These are phyloP conservation scores for Mythimna albipuncta DNA, from an alignment of 2,888 invertebrate genomes.

Conservation along the genomic window DNA sequence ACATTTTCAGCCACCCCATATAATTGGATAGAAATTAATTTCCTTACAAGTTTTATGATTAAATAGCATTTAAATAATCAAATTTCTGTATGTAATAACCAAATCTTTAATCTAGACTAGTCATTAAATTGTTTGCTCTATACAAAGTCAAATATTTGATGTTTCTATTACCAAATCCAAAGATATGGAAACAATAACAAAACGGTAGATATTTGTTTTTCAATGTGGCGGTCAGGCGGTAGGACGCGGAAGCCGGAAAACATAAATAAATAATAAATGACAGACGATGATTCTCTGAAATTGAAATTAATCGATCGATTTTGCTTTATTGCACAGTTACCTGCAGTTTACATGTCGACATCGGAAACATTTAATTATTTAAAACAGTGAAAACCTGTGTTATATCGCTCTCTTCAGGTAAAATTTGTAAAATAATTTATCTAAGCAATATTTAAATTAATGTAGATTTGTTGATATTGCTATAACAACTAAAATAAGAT, in stretches of 20 bases:
- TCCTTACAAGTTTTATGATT: neutral
- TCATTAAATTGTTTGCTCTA: neutral
- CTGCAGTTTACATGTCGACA: conserved; percentile 7
- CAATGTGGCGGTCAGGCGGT: neutral
- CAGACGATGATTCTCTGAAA: conserved; percentile 8
- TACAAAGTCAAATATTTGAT: neutral
- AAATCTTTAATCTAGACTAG: neutral
- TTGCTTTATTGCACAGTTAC: conserved; percentile 5
- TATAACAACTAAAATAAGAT: neutral
- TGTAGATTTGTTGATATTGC: neutral
- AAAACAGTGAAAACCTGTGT: neutral
- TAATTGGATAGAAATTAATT: neutral
- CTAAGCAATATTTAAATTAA: neutral
- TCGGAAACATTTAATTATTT: neutral
- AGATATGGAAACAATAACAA: conserved; percentile 6
- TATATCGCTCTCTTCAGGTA: conserved; percentile 15
- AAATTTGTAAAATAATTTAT: neutral
- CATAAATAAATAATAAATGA: conserved; percentile 32
- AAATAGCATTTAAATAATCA: neutral
- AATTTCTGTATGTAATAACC: rapidly evolving
- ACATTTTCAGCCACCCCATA: conserved; percentile 18
- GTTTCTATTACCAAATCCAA: neutral
- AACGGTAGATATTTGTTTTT: neutral
- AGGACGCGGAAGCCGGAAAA: conserved; percentile 20
- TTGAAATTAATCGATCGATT: conserved; percentile 33